These are phyloP conservation scores for Trachythela sp. DNA, from an alignment of 64 coral and sea anemone species.

Conservation along the genomic window DNA sequence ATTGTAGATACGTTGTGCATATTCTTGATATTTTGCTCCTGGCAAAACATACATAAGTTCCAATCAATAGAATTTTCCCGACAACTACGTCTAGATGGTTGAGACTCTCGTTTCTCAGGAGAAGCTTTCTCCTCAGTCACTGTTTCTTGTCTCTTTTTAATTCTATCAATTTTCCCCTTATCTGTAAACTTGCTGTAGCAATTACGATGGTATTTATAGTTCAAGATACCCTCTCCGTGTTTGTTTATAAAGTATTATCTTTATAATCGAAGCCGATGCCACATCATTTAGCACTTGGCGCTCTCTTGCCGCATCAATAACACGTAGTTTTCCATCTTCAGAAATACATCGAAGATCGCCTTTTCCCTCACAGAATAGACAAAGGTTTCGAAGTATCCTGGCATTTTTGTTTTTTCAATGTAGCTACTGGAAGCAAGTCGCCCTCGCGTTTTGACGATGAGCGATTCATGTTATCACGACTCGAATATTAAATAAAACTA, in stretches of 20 bases:
- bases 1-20: not conserved
- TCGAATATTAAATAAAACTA: conserved; percentile 24
- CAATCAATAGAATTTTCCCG: not conserved
- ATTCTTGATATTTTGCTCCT: not conserved
- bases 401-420: not conserved
- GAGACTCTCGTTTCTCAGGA: not conserved
- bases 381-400: not conserved
- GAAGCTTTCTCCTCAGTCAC: not conserved
- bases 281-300: not conserved
- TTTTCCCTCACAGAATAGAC: not conserved
- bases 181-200: conserved; percentile 4
- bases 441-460: conserved; percentile 18
- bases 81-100: not conserved
- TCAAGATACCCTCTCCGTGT: not conserved
- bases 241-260: not conserved
- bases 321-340: not conserved
- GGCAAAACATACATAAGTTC: not conserved
- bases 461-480: not conserved
- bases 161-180: not conserved
- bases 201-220: not conserved
- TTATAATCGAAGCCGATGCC: not conserved
- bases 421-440: not conserved
- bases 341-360: not conserved
- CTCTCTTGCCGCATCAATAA: not conserved
- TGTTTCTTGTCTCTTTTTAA: not conserved